A percentile compares a stretch with the other conserved stretches of the same genome.
These are phyloP conservation scores for Galago senegalensis DNA, from an alignment of 2,797 vertebrate genomes.

Conservation along the genomic window DNA sequence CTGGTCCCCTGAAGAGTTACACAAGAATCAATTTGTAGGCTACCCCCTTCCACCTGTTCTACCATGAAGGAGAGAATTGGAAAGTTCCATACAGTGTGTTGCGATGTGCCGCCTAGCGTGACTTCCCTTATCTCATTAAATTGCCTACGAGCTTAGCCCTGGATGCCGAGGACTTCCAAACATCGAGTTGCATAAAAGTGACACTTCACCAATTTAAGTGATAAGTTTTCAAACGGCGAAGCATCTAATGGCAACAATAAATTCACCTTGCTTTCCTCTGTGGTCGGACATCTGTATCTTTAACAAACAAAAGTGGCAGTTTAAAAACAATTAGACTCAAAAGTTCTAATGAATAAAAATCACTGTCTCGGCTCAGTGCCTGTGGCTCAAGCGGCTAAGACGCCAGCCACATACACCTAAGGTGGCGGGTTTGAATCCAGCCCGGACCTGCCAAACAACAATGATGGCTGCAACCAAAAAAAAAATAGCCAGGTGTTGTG, in stretches of 20 bases:
- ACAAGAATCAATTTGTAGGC: constrained; percentile 84
- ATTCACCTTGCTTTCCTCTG: constrained; percentile 68
- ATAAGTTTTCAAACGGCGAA: constrained; percentile 76
- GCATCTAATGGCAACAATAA: constrained; percentile 64
- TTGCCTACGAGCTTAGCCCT: constrained; percentile 2
- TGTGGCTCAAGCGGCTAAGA: no score
- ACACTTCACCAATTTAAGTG: constrained; percentile 77
- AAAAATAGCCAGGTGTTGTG: no score
- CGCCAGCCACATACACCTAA: no score
- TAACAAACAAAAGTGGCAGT: constrained; percentile 82
- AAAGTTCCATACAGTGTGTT: constrained; percentile 47
- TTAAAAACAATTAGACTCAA: constrained; percentile 82
- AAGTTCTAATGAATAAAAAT: constrained; percentile 78
- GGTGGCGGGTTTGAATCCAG: no score
- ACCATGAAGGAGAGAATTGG: constrained; percentile 53
- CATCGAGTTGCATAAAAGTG: constrained; percentile 74
- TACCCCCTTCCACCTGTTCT: constrained; percentile 70
- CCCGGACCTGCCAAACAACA: no score
- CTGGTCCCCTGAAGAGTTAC: constrained; percentile 71
- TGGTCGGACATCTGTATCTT: constrained; percentile 72
- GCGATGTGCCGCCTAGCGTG: constrained; percentile 5
- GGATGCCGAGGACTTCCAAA: constrained; percentile 58
- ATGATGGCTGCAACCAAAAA: no score
- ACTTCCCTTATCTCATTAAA: constrained; percentile 64
- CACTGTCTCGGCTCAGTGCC: neutral